Evolutionary conservation across 2,113 vertebrate species (phyloP).

Genomic region (Trematomus loennbergii): DNA sequence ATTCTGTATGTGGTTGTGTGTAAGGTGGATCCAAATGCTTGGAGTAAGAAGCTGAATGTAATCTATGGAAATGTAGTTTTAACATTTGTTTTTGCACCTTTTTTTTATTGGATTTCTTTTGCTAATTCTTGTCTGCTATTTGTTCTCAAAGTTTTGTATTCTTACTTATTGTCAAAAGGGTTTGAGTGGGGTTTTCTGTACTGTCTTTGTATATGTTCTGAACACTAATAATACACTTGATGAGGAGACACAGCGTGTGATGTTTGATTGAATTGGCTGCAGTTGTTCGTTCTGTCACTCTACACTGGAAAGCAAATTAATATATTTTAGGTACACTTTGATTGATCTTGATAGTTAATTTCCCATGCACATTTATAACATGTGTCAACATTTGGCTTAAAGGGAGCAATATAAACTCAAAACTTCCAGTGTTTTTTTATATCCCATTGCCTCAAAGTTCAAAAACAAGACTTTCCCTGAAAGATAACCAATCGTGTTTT

Average conservation of each 20-base stretch:
- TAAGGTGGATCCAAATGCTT: not conserved
- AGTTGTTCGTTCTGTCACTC: not conserved
- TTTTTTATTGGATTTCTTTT: not conserved
- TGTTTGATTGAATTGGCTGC: not conserved
- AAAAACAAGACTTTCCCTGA: no score
- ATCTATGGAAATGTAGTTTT: no score
- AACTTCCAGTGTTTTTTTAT: no score
- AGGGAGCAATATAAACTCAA: no score
- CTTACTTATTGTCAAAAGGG: conserved; percentile 31
- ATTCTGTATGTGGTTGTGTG: conserved; percentile 16
- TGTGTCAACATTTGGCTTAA: no score
- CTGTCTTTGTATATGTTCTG: conserved; percentile 26
- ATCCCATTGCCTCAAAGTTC: no score
- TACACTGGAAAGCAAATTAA: no score
- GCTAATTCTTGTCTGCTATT: not conserved
- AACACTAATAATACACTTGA: conserved; percentile 18
- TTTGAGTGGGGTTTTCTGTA: conserved; percentile 46
- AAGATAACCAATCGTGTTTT: conserved; percentile 14
- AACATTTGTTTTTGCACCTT: no score
- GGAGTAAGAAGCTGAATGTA: conserved; percentile 25
- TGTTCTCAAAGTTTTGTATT: conserved; percentile 27
- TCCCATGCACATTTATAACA: no score
- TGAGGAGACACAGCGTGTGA: not conserved
- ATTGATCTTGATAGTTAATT: no score
- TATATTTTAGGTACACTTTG: no score